These are phyloP conservation scores for Poecile atricapillus DNA, from an alignment of 2,113 vertebrate species.

Conservation along the genomic window DNA sequence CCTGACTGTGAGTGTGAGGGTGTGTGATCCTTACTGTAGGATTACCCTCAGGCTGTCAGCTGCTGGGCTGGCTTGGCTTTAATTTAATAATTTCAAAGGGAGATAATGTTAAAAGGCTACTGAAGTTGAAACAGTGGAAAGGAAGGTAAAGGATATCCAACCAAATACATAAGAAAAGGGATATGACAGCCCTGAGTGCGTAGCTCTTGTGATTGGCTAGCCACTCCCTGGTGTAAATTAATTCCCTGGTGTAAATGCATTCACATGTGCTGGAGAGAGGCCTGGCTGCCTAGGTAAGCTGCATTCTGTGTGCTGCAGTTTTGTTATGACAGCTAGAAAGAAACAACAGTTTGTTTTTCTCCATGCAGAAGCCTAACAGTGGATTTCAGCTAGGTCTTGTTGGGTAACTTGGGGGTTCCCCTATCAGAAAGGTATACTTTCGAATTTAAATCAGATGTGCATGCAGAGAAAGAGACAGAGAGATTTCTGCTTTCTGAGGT, in stretches of 20 bases:
- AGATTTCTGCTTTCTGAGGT: background rate
- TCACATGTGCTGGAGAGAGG: background rate
- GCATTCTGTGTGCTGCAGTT: background rate
- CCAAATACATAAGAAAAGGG: background rate
- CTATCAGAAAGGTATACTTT: background rate
- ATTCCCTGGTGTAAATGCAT: background rate
- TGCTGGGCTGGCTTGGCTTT: background rate
- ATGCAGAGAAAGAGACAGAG: background rate
- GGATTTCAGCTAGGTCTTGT: background rate
- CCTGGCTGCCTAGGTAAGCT: background rate
- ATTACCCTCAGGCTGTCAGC: background rate
- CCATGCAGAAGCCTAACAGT: background rate
- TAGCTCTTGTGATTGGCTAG: background rate
- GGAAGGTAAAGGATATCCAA: background rate
- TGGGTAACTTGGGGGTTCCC: too few relatives aligned
- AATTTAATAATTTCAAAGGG: background rate
- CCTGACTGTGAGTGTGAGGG: fast-evolving
- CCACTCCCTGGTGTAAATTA: background rate
- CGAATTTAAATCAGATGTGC: background rate
- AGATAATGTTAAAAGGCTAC: background rate
- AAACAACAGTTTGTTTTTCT: background rate
- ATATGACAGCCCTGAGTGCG: background rate
- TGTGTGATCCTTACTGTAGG: background rate
- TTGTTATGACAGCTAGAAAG: background rate
- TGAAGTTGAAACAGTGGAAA: background rate